phyloP scores from a whole-genome alignment of 2,113 vertebrate genomes.

The Erpornis zantholeuca region DNA sequence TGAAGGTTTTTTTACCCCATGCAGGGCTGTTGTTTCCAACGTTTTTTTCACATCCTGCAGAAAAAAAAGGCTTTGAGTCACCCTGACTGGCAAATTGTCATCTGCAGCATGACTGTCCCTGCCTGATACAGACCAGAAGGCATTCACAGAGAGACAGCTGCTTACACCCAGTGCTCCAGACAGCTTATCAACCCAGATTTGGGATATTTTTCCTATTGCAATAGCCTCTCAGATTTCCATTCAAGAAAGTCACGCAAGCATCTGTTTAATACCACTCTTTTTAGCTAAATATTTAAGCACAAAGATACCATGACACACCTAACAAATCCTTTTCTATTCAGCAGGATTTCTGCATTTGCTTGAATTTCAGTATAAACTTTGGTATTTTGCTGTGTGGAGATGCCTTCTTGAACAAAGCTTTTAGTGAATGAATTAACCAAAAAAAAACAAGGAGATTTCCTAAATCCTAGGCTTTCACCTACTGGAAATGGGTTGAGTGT shows the following conservation, averaged over 20 bases:
- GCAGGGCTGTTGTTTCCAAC: background rate
- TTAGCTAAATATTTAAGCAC: background rate
- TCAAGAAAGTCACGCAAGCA: background rate
- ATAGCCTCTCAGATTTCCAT: background rate
- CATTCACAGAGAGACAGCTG: background rate
- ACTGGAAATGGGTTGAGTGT: background rate
- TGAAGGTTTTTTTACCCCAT: background rate
- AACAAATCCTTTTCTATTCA: background rate
- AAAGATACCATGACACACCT: background rate
- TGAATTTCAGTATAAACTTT: background rate
- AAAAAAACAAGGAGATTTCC: background rate
- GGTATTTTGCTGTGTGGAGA: background rate
- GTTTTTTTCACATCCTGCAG: background rate
- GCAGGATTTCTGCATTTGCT: background rate
- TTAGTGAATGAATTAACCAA: background rate
- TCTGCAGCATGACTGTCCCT: background rate
- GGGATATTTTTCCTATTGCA: background rate
- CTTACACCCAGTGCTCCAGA: background rate
- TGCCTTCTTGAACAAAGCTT: background rate
- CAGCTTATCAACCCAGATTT: background rate
- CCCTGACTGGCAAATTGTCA: background rate
- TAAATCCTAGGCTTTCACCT: background rate
- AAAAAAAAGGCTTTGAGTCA: background rate
- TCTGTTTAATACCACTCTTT: background rate
- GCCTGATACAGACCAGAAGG: background rate